These are phyloP conservation scores for Akabosia matsudoensis DNA, from an alignment of 1,140 invertebrate species.

Conservation along the genomic window DNA sequence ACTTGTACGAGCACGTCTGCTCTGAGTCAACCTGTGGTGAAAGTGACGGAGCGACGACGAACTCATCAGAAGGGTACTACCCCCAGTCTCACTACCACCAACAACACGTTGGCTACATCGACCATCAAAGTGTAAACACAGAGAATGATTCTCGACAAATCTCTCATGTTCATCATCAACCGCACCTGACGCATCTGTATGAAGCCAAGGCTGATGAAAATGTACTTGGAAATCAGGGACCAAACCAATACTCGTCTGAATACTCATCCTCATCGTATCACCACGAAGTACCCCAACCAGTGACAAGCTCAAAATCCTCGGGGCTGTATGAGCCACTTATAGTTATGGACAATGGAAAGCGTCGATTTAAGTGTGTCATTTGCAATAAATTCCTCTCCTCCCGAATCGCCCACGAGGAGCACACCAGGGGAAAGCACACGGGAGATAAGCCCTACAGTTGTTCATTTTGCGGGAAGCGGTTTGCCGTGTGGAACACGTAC, in stretches of 20 bases:
- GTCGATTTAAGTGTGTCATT: slow-evolving; percentile 5
- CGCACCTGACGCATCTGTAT: neutral
- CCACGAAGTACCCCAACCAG: neutral
- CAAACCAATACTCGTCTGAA: neutral
- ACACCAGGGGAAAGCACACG: slow-evolving; percentile 8
- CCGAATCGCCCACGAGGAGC: slow-evolving; percentile 7
- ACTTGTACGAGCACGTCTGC: slow-evolving; percentile 6
- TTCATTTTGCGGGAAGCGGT: neutral
- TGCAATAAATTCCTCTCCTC: slow-evolving; percentile 3
- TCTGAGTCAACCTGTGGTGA: slow-evolving; percentile 6
- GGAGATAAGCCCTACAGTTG: slow-evolving; percentile 12
- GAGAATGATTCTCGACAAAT: neutral
- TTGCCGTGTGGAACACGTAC: neutral
- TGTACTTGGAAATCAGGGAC: neutral
- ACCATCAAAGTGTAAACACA: neutral
- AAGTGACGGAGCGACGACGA: neutral
- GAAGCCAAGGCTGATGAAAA: neutral
- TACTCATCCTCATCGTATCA: slow-evolving; percentile 1
- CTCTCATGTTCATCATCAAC: neutral
- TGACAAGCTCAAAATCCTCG: neutral
- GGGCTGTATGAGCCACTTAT: slow-evolving; percentile 2
- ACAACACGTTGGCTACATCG: neutral
- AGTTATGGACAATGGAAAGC: slow-evolving; percentile 13
- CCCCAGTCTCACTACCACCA: neutral
- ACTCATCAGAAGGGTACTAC: slow-evolving; percentile 5